A percentile compares a stretch with the other conserved stretches of the same genome.
Conservation (phyloP, 2,797 vertebrate genomes). For the Eupleurogrammus muticus region DNA sequence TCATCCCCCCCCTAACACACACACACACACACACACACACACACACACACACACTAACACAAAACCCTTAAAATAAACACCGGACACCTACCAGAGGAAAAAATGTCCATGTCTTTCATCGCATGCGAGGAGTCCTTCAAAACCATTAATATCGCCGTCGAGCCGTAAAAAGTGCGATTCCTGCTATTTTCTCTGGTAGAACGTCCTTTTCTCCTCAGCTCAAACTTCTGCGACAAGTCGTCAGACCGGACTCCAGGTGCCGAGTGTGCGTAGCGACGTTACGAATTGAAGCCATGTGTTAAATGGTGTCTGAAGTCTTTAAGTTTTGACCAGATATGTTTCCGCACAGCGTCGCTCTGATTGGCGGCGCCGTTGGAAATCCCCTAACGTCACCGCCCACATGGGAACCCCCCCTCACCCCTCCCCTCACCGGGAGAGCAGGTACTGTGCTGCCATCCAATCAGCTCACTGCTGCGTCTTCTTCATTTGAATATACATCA, state of each 20-base stretch:
- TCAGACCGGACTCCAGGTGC: not conserved
- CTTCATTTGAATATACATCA: conserved; percentile 15
- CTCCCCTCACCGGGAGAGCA: conserved; percentile 16
- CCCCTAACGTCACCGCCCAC: conserved; percentile 70
- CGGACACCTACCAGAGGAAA: conserved; percentile 49
- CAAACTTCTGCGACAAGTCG: not conserved
- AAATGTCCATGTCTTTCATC: conserved; percentile 81
- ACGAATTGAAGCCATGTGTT: conserved; percentile 22
- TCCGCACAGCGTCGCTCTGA: conserved; percentile 32
- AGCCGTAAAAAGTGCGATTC: not conserved
- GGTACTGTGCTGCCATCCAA: not conserved
- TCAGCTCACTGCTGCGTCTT: fast-evolving
- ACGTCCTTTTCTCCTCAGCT: fast-evolving
- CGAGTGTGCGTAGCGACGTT: fast-evolving
- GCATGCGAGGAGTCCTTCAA: conserved; percentile 20
- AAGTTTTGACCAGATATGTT: not conserved
- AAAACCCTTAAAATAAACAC: fast-evolving
- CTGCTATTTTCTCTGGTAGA: not conserved
- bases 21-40: not conserved
- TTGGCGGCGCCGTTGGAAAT: conserved; percentile 73
- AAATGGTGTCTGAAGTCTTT: fast-evolving
- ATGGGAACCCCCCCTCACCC: no score
- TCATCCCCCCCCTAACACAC: conserved; percentile 11
- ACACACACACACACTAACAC: not conserved
- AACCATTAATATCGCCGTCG: conserved; percentile 17